phyloP scores from a whole-genome alignment of 1,140 invertebrate genomes.

The Meloidogyne exigua region DNA sequence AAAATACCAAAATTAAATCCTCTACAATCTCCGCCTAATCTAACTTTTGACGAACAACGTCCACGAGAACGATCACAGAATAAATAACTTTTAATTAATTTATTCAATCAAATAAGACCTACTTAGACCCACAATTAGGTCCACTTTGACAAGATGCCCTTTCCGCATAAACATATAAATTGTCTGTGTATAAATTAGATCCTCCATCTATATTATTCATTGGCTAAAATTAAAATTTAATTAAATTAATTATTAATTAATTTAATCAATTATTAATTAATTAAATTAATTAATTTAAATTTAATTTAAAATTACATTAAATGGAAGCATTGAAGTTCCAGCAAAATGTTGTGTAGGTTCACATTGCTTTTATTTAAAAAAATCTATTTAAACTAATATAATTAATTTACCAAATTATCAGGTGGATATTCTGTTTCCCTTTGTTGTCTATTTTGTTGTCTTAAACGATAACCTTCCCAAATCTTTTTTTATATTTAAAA shows the following conservation, averaged over 20 bases:
- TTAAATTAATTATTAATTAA: constrained; percentile 24
- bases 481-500: constrained; percentile 15
- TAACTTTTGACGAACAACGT: constrained; percentile 55
- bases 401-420: constrained; percentile 29
- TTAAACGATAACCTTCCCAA: constrained; percentile 35
- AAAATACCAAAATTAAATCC: constrained; percentile 35
- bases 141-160: constrained; percentile 45
- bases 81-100: constrained; percentile 39
- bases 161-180: constrained; percentile 55
- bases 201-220: constrained; percentile 59
- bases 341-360: constrained; percentile 54
- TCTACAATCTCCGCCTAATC: constrained; percentile 45
- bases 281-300: constrained; percentile 33
- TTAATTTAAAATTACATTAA: constrained; percentile 45
- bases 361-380: constrained; percentile 35
- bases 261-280: constrained; percentile 30
- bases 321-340: constrained; percentile 45
- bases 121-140: constrained; percentile 51
- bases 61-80: constrained; percentile 58
- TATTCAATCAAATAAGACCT: background rate
- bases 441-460: constrained; percentile 30
- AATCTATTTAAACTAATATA: background rate
- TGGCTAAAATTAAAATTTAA: constrained; percentile 27
- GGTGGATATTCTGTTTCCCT: constrained; percentile 48
- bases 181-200: constrained; percentile 58